A percentile compares a stretch with the other conserved stretches of the same genome.
These are phyloP conservation scores for Lampropteryx suffumata DNA, from an alignment of 2,888 invertebrate species.

Conservation along the genomic window DNA sequence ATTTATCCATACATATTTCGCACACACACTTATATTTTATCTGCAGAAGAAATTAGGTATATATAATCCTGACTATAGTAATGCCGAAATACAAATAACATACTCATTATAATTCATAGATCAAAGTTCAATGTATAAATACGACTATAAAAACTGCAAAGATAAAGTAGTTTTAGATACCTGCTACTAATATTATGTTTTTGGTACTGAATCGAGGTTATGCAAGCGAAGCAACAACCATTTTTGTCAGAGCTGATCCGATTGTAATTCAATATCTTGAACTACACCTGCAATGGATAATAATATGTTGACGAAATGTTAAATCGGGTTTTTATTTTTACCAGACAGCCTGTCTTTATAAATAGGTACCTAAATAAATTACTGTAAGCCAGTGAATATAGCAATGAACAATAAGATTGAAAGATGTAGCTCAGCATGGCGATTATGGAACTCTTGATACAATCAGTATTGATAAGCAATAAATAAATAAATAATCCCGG, in stretches of 20 bases:
- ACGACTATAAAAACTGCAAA: slow-evolving; percentile 1
- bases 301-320: slow-evolving; percentile 15
- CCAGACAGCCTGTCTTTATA: slow-evolving; percentile 33
- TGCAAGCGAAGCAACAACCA: slow-evolving; percentile 24
- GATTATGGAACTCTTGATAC: too few species aligned
- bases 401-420: too few species aligned
- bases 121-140: slow-evolving; percentile 1
- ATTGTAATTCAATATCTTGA: slow-evolving; percentile 36
- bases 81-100: too few species aligned
- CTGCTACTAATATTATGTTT: neutral
- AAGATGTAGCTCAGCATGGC: too few species aligned
- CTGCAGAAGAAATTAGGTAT: too few species aligned
- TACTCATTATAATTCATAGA: neutral
- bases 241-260: slow-evolving; percentile 38
- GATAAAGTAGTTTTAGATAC: neutral
- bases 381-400: too few species aligned
- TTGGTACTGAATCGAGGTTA: slow-evolving; percentile 22
- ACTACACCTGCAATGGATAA: slow-evolving; percentile 28
- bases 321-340: slow-evolving; percentile 20
- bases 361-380: slow-evolving; percentile 7
- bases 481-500: too few species aligned
- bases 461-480: too few species aligned
- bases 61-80: too few species aligned
- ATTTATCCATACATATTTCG: slow-evolving; percentile 5
- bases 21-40: slow-evolving; percentile 2